These are phyloP conservation scores for Dynastes hyllus DNA, from an alignment of 2,888 invertebrate genomes.

Conservation along the genomic window DNA sequence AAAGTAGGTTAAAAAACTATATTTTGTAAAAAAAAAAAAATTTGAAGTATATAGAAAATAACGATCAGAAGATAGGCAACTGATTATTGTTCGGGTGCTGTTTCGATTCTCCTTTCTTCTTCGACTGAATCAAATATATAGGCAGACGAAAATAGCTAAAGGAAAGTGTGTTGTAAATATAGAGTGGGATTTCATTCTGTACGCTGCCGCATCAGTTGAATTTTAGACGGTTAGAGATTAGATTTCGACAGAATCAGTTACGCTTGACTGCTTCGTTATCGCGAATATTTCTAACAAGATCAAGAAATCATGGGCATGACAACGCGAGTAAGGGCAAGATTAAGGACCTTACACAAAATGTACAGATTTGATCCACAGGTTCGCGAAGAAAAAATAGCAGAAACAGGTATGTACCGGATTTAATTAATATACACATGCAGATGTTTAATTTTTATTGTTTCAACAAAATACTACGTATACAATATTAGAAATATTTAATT, in stretches of 20 bases:
- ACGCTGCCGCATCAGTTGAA: constrained; percentile 12
- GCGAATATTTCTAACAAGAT: background rate
- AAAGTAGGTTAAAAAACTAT: constrained; percentile 39
- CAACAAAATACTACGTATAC: background rate
- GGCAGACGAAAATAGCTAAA: constrained; percentile 43
- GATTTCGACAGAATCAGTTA: constrained; percentile 28
- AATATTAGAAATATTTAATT: too few relatives aligned
- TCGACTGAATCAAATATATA: constrained; percentile 13
- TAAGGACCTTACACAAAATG: constrained; percentile 75
- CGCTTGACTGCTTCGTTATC: background rate
- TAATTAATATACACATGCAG: background rate
- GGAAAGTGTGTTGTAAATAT: constrained; percentile 43
- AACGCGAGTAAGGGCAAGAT: constrained; percentile 79
- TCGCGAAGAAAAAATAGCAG: constrained; percentile 81
- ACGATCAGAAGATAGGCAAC: background rate
- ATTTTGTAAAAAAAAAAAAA: constrained; percentile 12
- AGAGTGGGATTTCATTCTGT: constrained; percentile 32
- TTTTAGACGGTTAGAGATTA: constrained; percentile 27
- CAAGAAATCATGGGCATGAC: constrained; percentile 78
- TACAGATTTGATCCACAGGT: constrained; percentile 77
- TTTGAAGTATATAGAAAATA: constrained; percentile 1
- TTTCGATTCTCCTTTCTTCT: constrained; percentile 19
- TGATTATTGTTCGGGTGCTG: constrained; percentile 15
- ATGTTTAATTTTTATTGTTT: background rate
- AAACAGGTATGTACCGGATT: constrained; percentile 74